Evolutionary conservation across 92 coral and sea anemone genomes (phyloP), one percentile per base, ranked within the genome.

Genomic region (Micromussa lordhowensis): DNA sequence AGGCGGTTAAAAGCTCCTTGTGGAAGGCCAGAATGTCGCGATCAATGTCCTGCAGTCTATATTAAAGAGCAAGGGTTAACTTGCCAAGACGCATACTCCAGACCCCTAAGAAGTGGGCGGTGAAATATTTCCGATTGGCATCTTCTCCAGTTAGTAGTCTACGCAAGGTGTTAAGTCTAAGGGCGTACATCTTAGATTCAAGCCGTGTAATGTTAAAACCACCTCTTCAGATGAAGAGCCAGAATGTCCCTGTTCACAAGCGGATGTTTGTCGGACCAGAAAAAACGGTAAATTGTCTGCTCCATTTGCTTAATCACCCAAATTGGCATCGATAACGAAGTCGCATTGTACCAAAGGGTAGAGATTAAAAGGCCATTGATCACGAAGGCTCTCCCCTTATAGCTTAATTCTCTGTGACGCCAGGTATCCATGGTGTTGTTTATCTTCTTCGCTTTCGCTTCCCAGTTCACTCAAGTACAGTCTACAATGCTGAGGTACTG

Each of bases 281-380:
- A 55, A 21, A 77, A 77, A 12, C 19, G 11, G 31, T 77, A 77
- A 0, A 77, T 77, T 0, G n/a, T 21, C 0, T 34, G 74, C 59
- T 81, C 74, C 0, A 81, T 61, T 17, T 81, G 49, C 3, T 7
- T 1, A 29, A 81, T 38, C 19, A 61, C 86, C 86, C 85, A 63
- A 18, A 10, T 19, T 1, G 85, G 85, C 2, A 81, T 12, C 0
- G 14, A 21, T 21, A 81, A 0, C 28, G 74, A 0, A 1, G 86
- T 66, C 3, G 61, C 77, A 0, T 13, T 13, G 73, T 30, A 87
- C 86, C 86, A 80, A 6, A 72, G 74, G 0, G 81, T 21, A 7
- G 81, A 86, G 10, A 86, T 66, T 1, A 68, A 63, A 0, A 87
- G 81, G 5, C 68, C 75, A 5, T 81, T 81, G 11, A 88, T 88